Conservation (phyloP, 1,140 invertebrate species). For the Carposina sasakii region DNA sequence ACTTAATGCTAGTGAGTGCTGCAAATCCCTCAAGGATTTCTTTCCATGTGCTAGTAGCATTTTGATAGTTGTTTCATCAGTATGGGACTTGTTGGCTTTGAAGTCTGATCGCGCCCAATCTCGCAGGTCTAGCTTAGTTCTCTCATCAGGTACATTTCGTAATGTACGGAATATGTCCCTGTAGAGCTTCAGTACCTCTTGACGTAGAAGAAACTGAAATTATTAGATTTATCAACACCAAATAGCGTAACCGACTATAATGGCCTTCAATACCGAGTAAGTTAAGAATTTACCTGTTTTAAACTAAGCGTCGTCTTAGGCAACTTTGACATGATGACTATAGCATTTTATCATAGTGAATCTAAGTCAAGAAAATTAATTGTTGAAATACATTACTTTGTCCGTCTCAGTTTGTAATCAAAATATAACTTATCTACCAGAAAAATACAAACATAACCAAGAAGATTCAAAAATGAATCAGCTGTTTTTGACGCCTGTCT, state of each 20-base stretch:
- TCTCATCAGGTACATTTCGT: conserved; percentile 77
- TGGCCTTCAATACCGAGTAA: conserved; percentile 15
- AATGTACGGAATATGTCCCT: conserved; percentile 80
- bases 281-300: conserved; percentile 65
- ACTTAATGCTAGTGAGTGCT: conserved; percentile 76
- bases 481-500: too few species aligned
- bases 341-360: too few species aligned
- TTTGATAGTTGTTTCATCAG: conserved; percentile 80
- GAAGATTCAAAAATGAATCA: too few species aligned
- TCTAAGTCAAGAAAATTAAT: too few species aligned
- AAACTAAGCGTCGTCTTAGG: conserved; percentile 71
- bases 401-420: too few species aligned
- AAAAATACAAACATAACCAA: too few species aligned
- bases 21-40: conserved; percentile 78
- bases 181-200: conserved; percentile 85
- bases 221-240: too few species aligned
- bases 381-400: too few species aligned
- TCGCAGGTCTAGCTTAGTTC: conserved; percentile 75
- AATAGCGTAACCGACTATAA: too few species aligned
- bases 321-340: conserved; percentile 66
- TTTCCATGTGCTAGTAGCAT: conserved; percentile 80
- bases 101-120: conserved; percentile 83
- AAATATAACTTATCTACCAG: too few species aligned
- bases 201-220: conserved; percentile 82
- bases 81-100: conserved; percentile 77